These are phyloP conservation scores for Oncorhynchus nerka DNA, from an alignment of 2,113 vertebrate genomes.

Conservation along the genomic window DNA sequence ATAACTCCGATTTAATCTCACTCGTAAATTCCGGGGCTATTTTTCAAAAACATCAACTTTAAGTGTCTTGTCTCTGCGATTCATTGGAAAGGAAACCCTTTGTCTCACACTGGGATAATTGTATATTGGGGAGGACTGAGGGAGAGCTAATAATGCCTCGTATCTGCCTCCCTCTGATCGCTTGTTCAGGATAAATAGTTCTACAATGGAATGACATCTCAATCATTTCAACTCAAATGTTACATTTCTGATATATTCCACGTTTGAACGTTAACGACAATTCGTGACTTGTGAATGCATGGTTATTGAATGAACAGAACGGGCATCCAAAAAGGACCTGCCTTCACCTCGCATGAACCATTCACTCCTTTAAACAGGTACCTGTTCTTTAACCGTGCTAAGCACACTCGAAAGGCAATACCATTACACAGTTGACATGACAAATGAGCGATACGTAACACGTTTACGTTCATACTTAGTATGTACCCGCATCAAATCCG, in stretches of 20 bases:
- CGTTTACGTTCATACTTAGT: background rate
- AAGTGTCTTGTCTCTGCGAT: conserved; percentile 41
- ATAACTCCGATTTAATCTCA: conserved; percentile 35
- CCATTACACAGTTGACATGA: no score
- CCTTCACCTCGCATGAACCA: no score
- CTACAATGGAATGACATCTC: conserved; percentile 7
- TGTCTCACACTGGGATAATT: conserved; percentile 19
- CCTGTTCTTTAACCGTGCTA: no score
- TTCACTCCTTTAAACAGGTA: no score
- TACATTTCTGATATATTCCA: no score
- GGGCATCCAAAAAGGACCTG: no score
- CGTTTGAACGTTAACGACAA: no score
- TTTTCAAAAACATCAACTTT: conserved; percentile 52
- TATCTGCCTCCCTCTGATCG: conserved; percentile 13
- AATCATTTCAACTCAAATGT: conserved; percentile 16
- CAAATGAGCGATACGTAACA: no score
- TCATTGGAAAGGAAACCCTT: conserved; percentile 31
- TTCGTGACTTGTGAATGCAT: no score
- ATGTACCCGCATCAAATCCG: background rate
- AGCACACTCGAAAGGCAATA: no score
- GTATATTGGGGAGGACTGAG: conserved; percentile 13
- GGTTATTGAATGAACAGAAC: no score
- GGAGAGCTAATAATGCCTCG: background rate
- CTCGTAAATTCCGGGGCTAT: conserved; percentile 43
- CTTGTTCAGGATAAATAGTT: background rate